phyloP scores from a whole-genome alignment of 2,888 invertebrate species.

The Diachrysia chrysitis region DNA sequence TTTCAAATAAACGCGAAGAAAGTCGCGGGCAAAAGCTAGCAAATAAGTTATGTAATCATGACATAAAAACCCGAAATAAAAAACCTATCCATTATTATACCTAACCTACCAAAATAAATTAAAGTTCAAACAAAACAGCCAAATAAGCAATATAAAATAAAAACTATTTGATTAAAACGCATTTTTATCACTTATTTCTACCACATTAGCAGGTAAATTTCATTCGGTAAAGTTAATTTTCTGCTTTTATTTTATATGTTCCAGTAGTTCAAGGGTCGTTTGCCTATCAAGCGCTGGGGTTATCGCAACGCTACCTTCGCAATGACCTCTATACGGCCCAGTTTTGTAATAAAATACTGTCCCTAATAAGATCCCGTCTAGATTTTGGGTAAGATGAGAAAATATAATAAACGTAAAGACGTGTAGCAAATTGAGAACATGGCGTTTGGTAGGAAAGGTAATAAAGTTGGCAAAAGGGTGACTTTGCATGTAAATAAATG shows the following conservation, averaged over 20 bases:
- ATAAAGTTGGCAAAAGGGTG: constrained; percentile 1
- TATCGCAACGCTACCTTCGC: constrained; percentile 31
- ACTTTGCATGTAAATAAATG: background rate
- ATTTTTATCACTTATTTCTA: too few species aligned
- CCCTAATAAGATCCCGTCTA: constrained; percentile 34
- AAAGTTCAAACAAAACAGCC: too few species aligned
- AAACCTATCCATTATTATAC: too few species aligned
- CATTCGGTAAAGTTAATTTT: background rate
- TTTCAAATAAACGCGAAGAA: too few species aligned
- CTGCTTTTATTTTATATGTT: constrained; percentile 17
- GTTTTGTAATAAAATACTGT: constrained; percentile 39
- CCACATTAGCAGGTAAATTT: too few species aligned
- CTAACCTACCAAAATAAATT: too few species aligned
- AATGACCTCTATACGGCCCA: constrained; percentile 22
- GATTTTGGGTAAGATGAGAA: constrained; percentile 13
- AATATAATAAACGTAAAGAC: background rate
- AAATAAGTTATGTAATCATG: too few species aligned
- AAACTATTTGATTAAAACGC: too few species aligned
- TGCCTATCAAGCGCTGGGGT: constrained; percentile 29
- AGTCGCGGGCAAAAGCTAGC: too few species aligned
- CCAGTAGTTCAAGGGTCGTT: constrained; percentile 43
- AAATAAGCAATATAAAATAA: too few species aligned
- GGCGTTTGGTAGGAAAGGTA: background rate
- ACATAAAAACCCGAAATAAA: too few species aligned
- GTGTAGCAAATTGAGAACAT: background rate